Conservation (phyloP, 1,140 invertebrate genomes). For the Acromyrmex heyeri region DNA sequence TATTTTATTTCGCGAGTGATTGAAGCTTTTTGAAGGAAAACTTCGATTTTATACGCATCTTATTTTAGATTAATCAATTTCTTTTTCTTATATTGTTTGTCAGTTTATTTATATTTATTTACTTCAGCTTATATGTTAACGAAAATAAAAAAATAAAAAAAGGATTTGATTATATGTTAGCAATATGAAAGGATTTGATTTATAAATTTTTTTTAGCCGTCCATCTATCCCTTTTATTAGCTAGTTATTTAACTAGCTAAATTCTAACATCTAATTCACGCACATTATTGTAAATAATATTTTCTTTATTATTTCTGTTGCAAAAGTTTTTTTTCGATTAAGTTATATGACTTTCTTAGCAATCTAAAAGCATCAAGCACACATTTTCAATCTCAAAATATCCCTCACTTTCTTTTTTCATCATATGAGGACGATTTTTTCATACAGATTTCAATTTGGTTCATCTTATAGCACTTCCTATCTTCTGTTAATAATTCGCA, state of each 20-base stretch:
- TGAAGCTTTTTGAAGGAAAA: not conserved
- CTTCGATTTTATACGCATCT: not conserved
- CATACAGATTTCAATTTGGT: slow-evolving; percentile 15
- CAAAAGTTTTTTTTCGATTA: not conserved
- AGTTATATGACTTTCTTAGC: not conserved
- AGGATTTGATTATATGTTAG: too few relatives aligned
- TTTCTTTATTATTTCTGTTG: too few relatives aligned
- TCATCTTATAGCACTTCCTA: not conserved
- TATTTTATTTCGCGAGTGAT: not conserved
- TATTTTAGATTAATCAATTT: not conserved
- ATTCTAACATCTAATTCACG: too few relatives aligned
- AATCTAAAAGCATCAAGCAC: not conserved
- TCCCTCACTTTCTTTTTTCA: not conserved
- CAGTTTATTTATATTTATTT: not conserved
- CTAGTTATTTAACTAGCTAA: too few relatives aligned
- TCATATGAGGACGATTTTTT: not conserved
- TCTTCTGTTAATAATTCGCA: slow-evolving; percentile 36
- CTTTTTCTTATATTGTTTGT: not conserved
- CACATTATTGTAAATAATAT: too few relatives aligned
- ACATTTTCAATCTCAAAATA: slow-evolving; percentile 7
- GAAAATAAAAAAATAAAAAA: too few relatives aligned
- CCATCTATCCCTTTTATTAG: too few relatives aligned
- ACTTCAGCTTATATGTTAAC: too few relatives aligned
- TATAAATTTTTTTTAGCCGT: too few relatives aligned
- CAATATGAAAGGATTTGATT: too few relatives aligned